Base-by-base conservation (phyloP, 2,113 vertebrate genomes). In the Acrocephalus arundinaceus region DNA sequence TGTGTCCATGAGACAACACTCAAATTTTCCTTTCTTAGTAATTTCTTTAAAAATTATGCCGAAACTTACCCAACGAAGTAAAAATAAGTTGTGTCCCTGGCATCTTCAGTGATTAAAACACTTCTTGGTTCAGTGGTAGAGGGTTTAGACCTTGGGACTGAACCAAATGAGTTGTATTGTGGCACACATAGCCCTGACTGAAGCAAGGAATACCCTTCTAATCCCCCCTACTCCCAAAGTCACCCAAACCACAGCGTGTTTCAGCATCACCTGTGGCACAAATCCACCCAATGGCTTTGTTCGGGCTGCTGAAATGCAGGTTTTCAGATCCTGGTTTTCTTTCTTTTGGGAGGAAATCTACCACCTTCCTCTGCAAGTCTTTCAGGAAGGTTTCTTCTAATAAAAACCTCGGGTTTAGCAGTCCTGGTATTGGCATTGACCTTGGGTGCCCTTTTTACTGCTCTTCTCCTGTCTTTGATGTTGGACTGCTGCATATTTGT, bases 201-300 rank as follows among this genome's bases (percentile, higher is more conserved):
- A 63, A 71, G 39, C 2, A 9, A 62, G 57, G 15, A 35, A 3
- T 12, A 31, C 19, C 33, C 33, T 59, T 46, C 8, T 39, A 21
- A 35, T 22, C 15, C 21, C 5, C 11, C 7, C 19, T 75, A 28
- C 35, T 39, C 52, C 25, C 33, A 22, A 51, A 81, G 72, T 48
- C 48, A 12, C 37, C 3, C 6, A 87, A 45, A 9, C 23, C 2
- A 4, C 2, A 1, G 23, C 0, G 0, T 9, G 7, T 17, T 68
- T 31, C 54, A 41, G 30, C 22, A 54, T 79, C 52, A 5, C 63
- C 61, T 24, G 33, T 33, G n/a, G 46, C 73, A 45, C 52, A 75
- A 39, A 70, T 20, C 52, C 67, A 45, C 59, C 18, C 2, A 3
- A 4, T 33, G 2, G 5, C 62, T 75, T 55, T 19, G 1, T 37